phyloP scores from a whole-genome alignment of 2,888 invertebrate genomes.

The Hypselothyrea guttata region DNA sequence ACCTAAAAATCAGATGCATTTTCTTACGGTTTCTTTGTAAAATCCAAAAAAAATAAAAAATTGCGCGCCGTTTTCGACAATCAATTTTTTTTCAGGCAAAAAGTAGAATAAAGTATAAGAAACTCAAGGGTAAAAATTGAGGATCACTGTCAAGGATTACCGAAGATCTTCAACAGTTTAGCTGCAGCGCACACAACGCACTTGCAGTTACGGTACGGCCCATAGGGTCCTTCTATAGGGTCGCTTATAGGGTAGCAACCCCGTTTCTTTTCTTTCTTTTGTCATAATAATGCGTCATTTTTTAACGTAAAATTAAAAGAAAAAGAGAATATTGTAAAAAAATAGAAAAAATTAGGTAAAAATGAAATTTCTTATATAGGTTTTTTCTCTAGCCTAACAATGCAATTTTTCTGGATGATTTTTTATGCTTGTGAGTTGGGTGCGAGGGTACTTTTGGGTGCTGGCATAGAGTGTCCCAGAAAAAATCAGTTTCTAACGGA shows the following conservation, averaged over 20 bases:
- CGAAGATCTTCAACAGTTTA: constrained; percentile 72
- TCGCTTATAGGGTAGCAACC: constrained; percentile 25
- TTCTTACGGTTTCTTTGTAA: constrained; percentile 49
- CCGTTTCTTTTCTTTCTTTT: constrained; percentile 33
- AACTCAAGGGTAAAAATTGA: constrained; percentile 74
- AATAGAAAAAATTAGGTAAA: constrained; percentile 47
- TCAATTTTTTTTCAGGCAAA: constrained; percentile 38
- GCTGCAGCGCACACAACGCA: constrained; percentile 54
- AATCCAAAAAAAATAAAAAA: constrained; percentile 43
- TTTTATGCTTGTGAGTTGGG: constrained; percentile 33
- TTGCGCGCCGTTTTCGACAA: constrained; percentile 36
- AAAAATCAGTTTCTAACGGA: constrained; percentile 74
- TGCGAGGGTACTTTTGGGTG: constrained; percentile 46
- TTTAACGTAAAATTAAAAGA: constrained; percentile 56
- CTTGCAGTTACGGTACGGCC: constrained; percentile 17
- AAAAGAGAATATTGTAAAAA: constrained; percentile 26
- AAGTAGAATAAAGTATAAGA: constrained; percentile 14
- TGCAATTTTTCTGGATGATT: constrained; percentile 53
- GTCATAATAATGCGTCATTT: constrained; percentile 75
- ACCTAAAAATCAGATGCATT: constrained; percentile 49
- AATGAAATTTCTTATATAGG: constrained; percentile 22
- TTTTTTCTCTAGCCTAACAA: constrained; percentile 37
- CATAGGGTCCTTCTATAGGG: constrained; percentile 18
- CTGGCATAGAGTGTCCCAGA: constrained; percentile 52
- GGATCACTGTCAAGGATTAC: constrained; percentile 72